These are phyloP conservation scores for Hirtodrosophila histrioides DNA, from an alignment of 2,888 invertebrate species.

Conservation along the genomic window DNA sequence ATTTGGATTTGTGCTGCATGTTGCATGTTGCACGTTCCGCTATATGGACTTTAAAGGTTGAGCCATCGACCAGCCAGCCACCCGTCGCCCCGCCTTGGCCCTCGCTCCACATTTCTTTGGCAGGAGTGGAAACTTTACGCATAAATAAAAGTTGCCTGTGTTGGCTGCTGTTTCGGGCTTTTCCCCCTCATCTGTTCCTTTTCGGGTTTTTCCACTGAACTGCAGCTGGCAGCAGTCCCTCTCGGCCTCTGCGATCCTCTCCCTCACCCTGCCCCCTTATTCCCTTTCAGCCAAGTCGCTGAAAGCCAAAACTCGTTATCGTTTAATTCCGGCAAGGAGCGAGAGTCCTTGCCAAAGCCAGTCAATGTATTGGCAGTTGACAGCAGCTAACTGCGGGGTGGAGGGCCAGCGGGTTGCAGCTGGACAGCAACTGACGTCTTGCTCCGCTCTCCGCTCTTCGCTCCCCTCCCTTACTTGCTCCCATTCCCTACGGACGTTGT, in stretches of 20 bases:
- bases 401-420: no score
- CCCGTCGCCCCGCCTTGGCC: no score
- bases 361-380: constrained; percentile 67
- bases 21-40: constrained; percentile 14
- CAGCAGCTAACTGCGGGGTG: constrained; percentile 9
- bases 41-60: constrained; percentile 49
- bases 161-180: constrained; percentile 15
- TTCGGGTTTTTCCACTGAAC: background rate
- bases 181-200: background rate
- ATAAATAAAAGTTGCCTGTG: constrained; percentile 64
- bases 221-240: constrained; percentile 39
- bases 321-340: constrained; percentile 68
- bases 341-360: constrained; percentile 43
- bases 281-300: constrained; percentile 35
- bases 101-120: no score
- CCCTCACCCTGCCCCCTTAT: no score
- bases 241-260: no score
- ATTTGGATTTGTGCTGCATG: constrained; percentile 49
- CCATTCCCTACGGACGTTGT: background rate
- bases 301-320: constrained; percentile 80
- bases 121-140: constrained; percentile 61
- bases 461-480: background rate
- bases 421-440: background rate
- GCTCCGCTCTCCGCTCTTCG: background rate
- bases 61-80: constrained; percentile 19